phyloP scores from a whole-genome alignment of 92 coral and sea anemone genomes.

The Parazoanthus swiftii region DNA sequence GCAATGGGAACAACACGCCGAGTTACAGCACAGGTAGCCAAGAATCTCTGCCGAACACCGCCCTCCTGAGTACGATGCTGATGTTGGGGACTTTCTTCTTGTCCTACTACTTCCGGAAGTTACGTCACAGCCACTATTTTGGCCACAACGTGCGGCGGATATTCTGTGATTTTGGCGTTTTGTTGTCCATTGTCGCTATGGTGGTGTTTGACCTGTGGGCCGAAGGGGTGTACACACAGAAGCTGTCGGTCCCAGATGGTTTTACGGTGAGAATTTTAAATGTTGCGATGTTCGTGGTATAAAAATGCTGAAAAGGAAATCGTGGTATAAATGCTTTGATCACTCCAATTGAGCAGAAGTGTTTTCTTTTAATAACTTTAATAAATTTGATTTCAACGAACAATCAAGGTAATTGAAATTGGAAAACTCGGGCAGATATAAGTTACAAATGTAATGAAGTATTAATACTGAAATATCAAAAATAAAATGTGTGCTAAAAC shows the following conservation, averaged over 20 bases:
- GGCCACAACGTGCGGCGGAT: constrained; percentile 80
- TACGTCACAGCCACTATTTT: constrained; percentile 94
- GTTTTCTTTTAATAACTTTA: no score
- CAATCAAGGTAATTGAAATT: no score
- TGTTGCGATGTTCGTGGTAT: neutral
- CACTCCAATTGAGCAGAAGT: neutral
- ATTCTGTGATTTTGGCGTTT: constrained; percentile 95
- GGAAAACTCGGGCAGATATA: no score
- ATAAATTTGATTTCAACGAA: no score
- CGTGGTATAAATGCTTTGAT: neutral
- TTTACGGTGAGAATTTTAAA: constrained; percentile 46
- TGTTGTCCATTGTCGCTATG: constrained; percentile 90
- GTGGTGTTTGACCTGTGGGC: constrained; percentile 76
- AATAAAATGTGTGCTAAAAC: no score
- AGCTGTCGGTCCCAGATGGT: constrained; percentile 80
- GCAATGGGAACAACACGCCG: constrained; percentile 12
- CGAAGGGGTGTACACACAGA: constrained; percentile 65
- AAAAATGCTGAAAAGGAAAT: no score
- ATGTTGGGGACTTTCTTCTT: constrained; percentile 91
- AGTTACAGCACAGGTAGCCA: constrained; percentile 12
- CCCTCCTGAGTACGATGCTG: constrained; percentile 77
- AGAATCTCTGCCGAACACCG: constrained; percentile 66
- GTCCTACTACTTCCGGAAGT: constrained; percentile 74
- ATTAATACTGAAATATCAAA: no score
- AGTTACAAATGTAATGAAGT: no score